Percentiles rank a stretch among this genome's conserved stretches.
phyloP scores from a whole-genome alignment of 2,888 invertebrate species.

The Andrena bucephala region DNA sequence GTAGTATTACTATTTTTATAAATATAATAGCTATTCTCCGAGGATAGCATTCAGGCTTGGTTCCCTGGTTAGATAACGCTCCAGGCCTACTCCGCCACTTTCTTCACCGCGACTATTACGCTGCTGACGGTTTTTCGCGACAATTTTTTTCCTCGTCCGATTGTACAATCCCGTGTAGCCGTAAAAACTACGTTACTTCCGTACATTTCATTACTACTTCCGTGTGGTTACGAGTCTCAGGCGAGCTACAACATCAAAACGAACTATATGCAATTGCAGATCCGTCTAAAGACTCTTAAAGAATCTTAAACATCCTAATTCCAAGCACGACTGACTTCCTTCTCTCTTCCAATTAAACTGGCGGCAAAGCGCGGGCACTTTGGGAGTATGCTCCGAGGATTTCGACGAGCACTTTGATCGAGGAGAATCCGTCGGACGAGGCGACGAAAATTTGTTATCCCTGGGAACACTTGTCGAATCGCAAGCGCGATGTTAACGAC shows the following conservation, averaged over 20 bases:
- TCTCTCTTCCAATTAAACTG: slow-evolving; percentile 8
- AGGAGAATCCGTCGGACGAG: background rate
- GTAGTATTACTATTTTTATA: slow-evolving; percentile 50
- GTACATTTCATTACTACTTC: slow-evolving; percentile 36
- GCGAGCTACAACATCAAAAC: background rate
- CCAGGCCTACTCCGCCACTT: slow-evolving; percentile 28
- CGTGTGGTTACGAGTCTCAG: slow-evolving; percentile 16
- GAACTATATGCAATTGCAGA: background rate
- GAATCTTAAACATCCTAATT: background rate
- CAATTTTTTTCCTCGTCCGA: slow-evolving; percentile 4
- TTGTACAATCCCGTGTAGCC: slow-evolving; percentile 14
- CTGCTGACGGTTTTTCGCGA: slow-evolving; percentile 8
- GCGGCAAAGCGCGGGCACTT: background rate
- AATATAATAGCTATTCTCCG: slow-evolving; percentile 31
- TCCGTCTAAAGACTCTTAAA: background rate
- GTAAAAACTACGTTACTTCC: slow-evolving; percentile 36
- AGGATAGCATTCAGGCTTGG: slow-evolving; percentile 22
- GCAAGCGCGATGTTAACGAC: background rate
- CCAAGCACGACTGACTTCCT: background rate
- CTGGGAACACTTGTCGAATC: background rate
- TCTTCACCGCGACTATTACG: slow-evolving; percentile 38
- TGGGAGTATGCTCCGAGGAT: background rate
- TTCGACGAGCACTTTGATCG: background rate
- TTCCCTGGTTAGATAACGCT: slow-evolving; percentile 48
- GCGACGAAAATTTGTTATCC: background rate